Conservation (phyloP, 2,888 invertebrate genomes). For the Diaphora mendica region DNA sequence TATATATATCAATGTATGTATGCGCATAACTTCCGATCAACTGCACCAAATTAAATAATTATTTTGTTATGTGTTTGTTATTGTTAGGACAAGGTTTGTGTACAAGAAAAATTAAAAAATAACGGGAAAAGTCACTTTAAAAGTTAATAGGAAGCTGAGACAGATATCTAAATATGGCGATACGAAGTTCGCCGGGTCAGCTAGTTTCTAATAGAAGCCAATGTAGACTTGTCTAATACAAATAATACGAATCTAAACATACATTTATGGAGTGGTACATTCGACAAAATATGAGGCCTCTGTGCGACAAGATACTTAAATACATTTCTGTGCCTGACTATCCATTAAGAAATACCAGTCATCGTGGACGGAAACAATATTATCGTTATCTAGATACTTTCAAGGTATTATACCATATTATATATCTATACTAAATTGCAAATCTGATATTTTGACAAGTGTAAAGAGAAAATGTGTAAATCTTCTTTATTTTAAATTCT, state of each 20-base stretch:
- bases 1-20: no score
- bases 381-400: background rate
- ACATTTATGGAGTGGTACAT: background rate
- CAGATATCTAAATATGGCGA: no score
- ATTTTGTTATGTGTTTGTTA: no score
- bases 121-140: no score
- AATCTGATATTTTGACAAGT: constrained; percentile 34
- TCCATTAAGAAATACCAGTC: background rate
- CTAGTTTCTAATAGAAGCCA: background rate
- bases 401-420: background rate
- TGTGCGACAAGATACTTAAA: background rate
- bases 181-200: no score
- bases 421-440: background rate
- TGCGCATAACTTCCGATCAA: no score
- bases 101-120: no score
- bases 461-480: constrained; percentile 8
- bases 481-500: background rate
- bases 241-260: background rate
- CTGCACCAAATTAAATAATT: no score
- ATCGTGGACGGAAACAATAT: constrained; percentile 2
- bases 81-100: no score
- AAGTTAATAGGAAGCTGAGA: no score
- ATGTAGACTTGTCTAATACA: background rate
- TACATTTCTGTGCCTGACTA: background rate
- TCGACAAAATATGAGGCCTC: background rate